Conservation (phyloP, 1,140 invertebrate genomes). For the Meloidogyne hapla region DNA sequence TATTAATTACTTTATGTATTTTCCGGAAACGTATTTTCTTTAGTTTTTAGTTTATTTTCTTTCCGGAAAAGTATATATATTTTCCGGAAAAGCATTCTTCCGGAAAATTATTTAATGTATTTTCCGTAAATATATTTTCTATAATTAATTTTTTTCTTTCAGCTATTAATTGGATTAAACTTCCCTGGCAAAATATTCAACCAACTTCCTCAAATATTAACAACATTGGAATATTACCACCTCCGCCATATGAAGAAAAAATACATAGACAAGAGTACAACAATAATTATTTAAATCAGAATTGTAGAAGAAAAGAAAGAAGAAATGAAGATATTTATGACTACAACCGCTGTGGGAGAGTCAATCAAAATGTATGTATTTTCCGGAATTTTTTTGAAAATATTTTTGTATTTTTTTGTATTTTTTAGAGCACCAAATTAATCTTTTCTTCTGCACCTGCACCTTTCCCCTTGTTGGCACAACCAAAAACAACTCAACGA, state of each 20-base stretch:
- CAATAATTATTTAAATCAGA: conserved; percentile 1
- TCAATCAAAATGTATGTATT: neutral
- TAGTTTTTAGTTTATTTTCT: too few species aligned
- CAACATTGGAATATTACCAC: neutral
- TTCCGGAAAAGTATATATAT: too few species aligned
- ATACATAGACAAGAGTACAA: neutral
- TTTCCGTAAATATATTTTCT: neutral
- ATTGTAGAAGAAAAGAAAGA: neutral
- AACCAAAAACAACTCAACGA: neutral
- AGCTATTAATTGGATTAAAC: neutral
- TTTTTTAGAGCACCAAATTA: neutral
- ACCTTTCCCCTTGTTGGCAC: neutral
- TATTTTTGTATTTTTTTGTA: neutral
- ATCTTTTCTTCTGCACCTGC: neutral
- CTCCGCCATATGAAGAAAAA: neutral
- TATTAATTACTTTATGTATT: too few species aligned
- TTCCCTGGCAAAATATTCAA: neutral
- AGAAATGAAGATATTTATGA: neutral
- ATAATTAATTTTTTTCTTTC: neutral
- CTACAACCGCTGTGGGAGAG: neutral
- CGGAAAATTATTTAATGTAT: too few species aligned
- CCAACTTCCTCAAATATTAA: conserved; percentile 1
- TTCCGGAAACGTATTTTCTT: too few species aligned
- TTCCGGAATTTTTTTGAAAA: neutral
- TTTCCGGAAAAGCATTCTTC: too few species aligned